Base-by-base conservation (phyloP, 2,797 vertebrate genomes). In the Trachurus trachurus region DNA sequence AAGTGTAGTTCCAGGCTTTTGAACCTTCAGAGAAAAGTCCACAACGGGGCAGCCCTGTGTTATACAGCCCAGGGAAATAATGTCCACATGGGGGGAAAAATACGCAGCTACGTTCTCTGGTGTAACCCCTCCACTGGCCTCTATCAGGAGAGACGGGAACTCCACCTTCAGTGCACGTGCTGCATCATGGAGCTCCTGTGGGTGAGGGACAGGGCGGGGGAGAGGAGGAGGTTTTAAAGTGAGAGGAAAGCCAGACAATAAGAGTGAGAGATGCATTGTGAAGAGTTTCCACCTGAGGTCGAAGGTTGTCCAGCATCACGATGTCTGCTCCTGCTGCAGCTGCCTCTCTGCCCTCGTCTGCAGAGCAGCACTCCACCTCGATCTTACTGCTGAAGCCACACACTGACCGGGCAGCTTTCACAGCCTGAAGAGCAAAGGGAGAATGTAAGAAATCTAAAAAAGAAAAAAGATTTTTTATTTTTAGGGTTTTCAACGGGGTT, bases 21-120 rank as follows among this genome's bases (percentile, higher is more conserved):
- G 91, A 70, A 97, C 88, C 87, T 97, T 97, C 16, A 97, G 95
- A 6, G 97, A 97, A 78, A 97, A 97, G 82, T 97, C 96, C 0
- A 96, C 92, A 11, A 94, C 92, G 0, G 90, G 94, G 62, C 95
- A 95, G 0, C 95, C 96, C 73, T 97, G 96, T 6, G 96, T 97
- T 56, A 97, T 93, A 83, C 95, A 95, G 39, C 97, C 96, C 75
- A 97, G 75, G 1, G 97, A 97, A 78, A 97, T 90, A 50, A 97
- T 71, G 10, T 97, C 95, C 2, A 97, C 81, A 16, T 94, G 81
- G 5, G 95, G 89, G 9, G 95, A 95, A 5, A 96, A 93, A 87
- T 94, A 96, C 40, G 73, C 65, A 0, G 85, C 22, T 0, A 97
- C 29, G 49, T 90, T 95, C 4, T 84, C 83, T 15, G 93, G 90